Conservation (phyloP, 2,888 invertebrate species). For the Hypolimnas misippus region DNA sequence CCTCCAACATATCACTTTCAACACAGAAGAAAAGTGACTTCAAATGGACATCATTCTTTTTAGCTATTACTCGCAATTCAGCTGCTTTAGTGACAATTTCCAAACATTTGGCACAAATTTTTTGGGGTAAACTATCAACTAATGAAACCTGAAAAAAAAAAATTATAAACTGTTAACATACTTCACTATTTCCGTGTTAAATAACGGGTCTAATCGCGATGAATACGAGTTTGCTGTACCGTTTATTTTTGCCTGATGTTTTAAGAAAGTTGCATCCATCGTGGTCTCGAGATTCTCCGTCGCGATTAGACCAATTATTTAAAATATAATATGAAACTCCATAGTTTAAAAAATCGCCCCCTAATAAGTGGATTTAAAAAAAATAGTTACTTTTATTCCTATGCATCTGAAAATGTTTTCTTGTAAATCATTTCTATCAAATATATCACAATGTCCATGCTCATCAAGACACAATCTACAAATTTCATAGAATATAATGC, state of each 20-base stretch:
- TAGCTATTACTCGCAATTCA: conserved; percentile 51
- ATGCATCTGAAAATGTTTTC: conserved; percentile 33
- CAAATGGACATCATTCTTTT: conserved; percentile 55
- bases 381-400: conserved; percentile 36
- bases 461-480: conserved; percentile 42
- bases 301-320: too few relatives aligned
- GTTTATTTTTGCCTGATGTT: too few relatives aligned
- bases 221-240: too few relatives aligned
- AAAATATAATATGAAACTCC: too few relatives aligned
- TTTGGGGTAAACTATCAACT: conserved; percentile 58
- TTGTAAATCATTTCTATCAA: conserved; percentile 31
- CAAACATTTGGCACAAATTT: conserved; percentile 59
- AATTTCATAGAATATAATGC: conserved; percentile 34
- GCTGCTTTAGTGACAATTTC: conserved; percentile 53
- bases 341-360: too few relatives aligned
- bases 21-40: conserved; percentile 47
- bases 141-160: conserved; percentile 35
- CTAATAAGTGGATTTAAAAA: too few relatives aligned
- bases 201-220: too few relatives aligned
- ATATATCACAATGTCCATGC: conserved; percentile 33
- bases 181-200: too few relatives aligned
- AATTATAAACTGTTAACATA: too few relatives aligned
- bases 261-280: too few relatives aligned
- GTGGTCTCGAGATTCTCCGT: too few relatives aligned
- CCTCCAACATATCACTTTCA: neutral